Evolutionary conservation across 2,888 invertebrate genomes (phyloP).

Genomic region (Cryptocephalus moraei): DNA sequence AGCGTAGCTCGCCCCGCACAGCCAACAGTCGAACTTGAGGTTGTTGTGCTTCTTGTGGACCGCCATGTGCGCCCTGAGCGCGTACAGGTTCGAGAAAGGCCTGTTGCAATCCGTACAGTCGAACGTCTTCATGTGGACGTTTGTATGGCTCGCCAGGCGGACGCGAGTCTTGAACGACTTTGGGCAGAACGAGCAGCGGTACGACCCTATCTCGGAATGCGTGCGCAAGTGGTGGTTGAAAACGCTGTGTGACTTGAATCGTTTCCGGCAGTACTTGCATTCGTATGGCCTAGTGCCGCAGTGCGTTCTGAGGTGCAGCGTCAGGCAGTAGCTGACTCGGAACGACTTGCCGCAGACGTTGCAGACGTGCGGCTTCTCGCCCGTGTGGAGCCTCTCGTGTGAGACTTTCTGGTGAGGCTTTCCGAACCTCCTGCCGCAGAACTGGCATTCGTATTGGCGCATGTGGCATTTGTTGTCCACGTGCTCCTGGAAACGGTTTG

Average conservation of each 20-base stretch:
- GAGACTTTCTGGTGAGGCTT: constrained; percentile 75
- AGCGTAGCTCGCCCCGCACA: constrained; percentile 70
- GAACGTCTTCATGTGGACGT: constrained; percentile 70
- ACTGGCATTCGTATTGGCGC: constrained; percentile 58
- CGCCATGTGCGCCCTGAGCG: constrained; percentile 65
- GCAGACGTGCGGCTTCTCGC: constrained; percentile 68
- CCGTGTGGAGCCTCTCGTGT: constrained; percentile 74
- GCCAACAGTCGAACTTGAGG: constrained; percentile 55
- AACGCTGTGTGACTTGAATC: constrained; percentile 71
- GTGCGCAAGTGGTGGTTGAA: constrained; percentile 68
- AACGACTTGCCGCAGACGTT: constrained; percentile 74
- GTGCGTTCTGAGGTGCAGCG: constrained; percentile 70
- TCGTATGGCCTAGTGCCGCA: constrained; percentile 68
- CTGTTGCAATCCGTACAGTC: constrained; percentile 66
- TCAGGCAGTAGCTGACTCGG: constrained; percentile 69
- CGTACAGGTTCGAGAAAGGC: constrained; percentile 68
- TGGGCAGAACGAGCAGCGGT: constrained; percentile 65
- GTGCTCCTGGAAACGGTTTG: constrained; percentile 25
- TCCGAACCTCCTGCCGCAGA: constrained; percentile 60
- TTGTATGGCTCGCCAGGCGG: constrained; percentile 69
- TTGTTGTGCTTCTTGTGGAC: constrained; percentile 61
- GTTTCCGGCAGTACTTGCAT: constrained; percentile 59
- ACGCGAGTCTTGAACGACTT: constrained; percentile 74
- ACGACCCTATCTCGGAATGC: constrained; percentile 65
- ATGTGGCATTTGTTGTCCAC: constrained; percentile 28